Evolutionary conservation across 2,888 invertebrate species (phyloP).

Genomic region (Cheilosia grossa): DNA sequence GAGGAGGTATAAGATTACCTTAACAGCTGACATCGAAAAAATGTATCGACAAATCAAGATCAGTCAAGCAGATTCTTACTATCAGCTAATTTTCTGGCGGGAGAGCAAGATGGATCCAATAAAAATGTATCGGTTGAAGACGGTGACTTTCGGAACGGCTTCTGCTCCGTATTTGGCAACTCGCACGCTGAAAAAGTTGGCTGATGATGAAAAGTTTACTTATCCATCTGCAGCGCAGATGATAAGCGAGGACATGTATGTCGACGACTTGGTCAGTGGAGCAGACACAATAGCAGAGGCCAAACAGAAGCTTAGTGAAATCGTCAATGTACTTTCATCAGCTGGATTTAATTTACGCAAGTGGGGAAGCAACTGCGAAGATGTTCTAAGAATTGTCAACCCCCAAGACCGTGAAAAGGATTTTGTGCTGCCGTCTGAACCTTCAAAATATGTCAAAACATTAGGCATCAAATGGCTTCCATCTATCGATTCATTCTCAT

Average conservation of each 20-base stretch:
- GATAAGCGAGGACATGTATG: no score
- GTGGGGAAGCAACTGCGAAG: constrained; percentile 10
- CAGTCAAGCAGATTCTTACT: not conserved
- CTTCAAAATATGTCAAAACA: not conserved
- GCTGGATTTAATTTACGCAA: constrained; percentile 18
- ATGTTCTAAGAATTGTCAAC: not conserved
- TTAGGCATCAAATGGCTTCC: constrained; percentile 27
- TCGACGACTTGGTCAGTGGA: no score
- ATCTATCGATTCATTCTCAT: not conserved
- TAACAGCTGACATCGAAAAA: constrained; percentile 14
- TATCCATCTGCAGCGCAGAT: no score
- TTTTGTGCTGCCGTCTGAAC: not conserved
- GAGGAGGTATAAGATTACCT: constrained; percentile 20
- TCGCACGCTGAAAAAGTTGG: not conserved
- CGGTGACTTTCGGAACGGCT: constrained; percentile 12
- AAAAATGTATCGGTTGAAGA: constrained; percentile 14
- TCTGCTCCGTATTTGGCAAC: constrained; percentile 13
- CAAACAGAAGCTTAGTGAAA: not conserved
- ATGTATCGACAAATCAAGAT: constrained; percentile 21
- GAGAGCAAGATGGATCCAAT: not conserved
- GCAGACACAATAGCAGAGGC: constrained; percentile 1
- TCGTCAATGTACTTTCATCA: not conserved
- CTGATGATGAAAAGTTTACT: not conserved
- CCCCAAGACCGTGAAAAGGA: not conserved
- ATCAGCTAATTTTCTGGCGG: constrained; percentile 14